These are phyloP conservation scores for Dexiosoma caninum DNA, from an alignment of 2,888 invertebrate genomes.

Conservation along the genomic window DNA sequence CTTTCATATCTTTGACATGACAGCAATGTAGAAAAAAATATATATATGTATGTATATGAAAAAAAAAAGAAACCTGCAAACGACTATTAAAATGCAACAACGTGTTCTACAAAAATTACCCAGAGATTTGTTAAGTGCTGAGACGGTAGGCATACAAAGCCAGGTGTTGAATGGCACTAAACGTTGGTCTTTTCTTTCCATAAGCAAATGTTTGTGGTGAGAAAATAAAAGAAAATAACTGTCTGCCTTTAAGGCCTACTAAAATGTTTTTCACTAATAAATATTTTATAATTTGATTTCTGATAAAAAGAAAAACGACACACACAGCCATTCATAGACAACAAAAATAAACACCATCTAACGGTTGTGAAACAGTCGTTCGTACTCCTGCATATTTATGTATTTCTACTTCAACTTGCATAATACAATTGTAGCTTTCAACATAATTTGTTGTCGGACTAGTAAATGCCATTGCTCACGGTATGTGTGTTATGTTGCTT, in stretches of 20 bases:
- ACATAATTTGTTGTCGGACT: conserved; percentile 22
- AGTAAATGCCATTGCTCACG: neutral
- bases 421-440: conserved; percentile 26
- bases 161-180: conserved; percentile 41
- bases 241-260: conserved; percentile 48
- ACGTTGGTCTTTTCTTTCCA: conserved; percentile 27
- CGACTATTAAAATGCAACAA: conserved; percentile 22
- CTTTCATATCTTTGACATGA: conserved; percentile 36
- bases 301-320: neutral
- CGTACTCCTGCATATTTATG: neutral
- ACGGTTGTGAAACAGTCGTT: neutral
- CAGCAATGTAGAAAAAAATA: neutral
- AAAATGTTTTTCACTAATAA: conserved; percentile 55
- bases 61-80: neutral
- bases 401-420: neutral
- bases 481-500: conserved; percentile 6
- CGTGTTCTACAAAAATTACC: conserved; percentile 21
- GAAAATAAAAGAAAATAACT: neutral
- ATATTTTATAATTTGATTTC: conserved; percentile 61
- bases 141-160: conserved; percentile 6
- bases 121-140: conserved; percentile 40
- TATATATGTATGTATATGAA: too few species aligned
- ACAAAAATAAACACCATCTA: conserved; percentile 3
- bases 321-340: neutral
- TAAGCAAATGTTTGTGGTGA: conserved; percentile 3